Conservation (phyloP, 2,113 vertebrate genomes). For the Gopherus flavomarginatus region DNA sequence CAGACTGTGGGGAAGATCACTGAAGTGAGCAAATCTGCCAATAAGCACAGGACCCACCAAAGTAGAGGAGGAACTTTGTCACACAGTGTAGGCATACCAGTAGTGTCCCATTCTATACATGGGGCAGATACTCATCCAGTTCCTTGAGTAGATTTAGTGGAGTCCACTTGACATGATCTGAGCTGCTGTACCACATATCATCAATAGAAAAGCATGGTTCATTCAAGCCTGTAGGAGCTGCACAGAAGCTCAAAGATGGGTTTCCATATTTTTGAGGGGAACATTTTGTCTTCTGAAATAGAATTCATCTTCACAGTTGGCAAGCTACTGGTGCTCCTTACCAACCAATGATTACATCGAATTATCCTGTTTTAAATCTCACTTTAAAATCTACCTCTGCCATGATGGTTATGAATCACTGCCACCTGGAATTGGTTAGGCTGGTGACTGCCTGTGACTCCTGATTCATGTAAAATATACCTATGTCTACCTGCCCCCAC, state of each 20-base stretch:
- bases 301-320: not conserved
- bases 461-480: not conserved
- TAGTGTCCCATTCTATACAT: not conserved
- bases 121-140: not conserved
- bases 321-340: not conserved
- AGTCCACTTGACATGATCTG: not conserved
- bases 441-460: not conserved
- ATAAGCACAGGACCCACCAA: too few relatives aligned
- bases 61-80: too few relatives aligned
- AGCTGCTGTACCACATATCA: not conserved
- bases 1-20: too few relatives aligned
- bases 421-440: not conserved
- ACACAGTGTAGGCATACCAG: not conserved
- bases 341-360: not conserved
- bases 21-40: too few relatives aligned
- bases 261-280: not conserved
- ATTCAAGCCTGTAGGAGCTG: not conserved
- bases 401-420: not conserved
- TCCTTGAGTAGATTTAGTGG: not conserved
- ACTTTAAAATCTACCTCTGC: not conserved
- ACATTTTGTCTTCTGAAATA: not conserved
- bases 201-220: not conserved
- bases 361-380: not conserved
- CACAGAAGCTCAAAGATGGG: not conserved
- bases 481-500: not conserved